phyloP scores from a whole-genome alignment of 2,797 vertebrate genomes.

The Telmatherina bonti region DNA sequence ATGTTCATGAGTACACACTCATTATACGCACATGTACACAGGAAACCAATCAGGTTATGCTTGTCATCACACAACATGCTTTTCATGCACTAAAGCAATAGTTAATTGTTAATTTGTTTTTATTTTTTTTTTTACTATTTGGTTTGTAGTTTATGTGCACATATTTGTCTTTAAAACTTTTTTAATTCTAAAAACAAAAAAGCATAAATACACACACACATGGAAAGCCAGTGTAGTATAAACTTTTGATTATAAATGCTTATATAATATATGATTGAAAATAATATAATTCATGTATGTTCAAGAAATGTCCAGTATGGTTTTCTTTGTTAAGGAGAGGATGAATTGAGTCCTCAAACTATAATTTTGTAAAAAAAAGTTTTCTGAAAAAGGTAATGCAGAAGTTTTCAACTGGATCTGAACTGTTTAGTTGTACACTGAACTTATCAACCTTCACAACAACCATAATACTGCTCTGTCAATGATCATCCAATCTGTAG shows the following conservation, averaged over 20 bases:
- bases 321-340: too few species aligned
- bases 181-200: background rate
- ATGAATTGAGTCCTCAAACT: too few species aligned
- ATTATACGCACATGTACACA: background rate
- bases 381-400: background rate
- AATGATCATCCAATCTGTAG: too few species aligned
- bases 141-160: background rate
- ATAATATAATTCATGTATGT: too few species aligned
- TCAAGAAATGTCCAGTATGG: too few species aligned
- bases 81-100: background rate
- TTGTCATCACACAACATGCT: background rate
- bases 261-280: too few species aligned
- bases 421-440: too few species aligned
- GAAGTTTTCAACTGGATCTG: background rate
- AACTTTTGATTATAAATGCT: too few species aligned
- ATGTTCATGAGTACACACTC: background rate
- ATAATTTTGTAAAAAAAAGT: too few species aligned
- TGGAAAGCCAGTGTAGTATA: too few species aligned
- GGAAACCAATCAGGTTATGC: background rate
- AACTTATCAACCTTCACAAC: too few species aligned
- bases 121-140: background rate
- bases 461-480: too few species aligned
- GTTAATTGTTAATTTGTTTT: background rate
- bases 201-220: background rate
- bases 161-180: background rate